Base-by-base conservation (phyloP, 2,113 vertebrate genomes). In the Hymenochirus boettgeri region DNA sequence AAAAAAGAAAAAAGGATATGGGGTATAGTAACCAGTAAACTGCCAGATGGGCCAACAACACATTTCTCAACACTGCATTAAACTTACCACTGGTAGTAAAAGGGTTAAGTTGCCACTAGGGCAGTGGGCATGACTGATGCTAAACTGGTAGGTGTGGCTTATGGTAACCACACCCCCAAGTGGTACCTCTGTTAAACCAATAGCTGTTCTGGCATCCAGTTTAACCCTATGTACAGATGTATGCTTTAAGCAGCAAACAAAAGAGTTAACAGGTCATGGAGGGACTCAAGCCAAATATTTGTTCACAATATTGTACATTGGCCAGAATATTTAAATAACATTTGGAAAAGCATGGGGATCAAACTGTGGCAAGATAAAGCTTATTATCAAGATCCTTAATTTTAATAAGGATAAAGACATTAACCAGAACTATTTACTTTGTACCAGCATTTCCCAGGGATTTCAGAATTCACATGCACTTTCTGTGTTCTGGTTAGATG, bases 31-130 rank as follows among this genome's bases (percentile, higher is more conserved):
- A 66, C 21, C 8, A 23, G 18, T 52, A 39, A 13, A 7, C 19
- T 69, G n/a, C 65, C 57, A 60, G 19, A 33, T 24, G 55, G 33
- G 13, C 33, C n/a, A n/a, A 7, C 35, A 60, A 25, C 46, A 45
- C 47, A 53, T 60, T 24, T 5, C 21, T 60, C 24, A 21, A 23
- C 13, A 67, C 21, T 33, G 48, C 35, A 4, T 25, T 11, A 13
- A 7, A 8, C 25, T 24, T 12, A 5, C 15, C 2, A 6, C 23
- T 60, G 48, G 65, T 57, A 60, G 35, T 4, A 53, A 23, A 60
- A 17, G 56, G 24, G 65, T 69, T 69, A 69, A 69, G 48, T 60
- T 69, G 65, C 65, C 65, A 69, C 65, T 60, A 57, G 65, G 65
- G 65, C 65, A 69, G 65, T 69, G 65, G 65, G 65, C 47, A 23